Evolutionary conservation across 92 coral and sea anemone genomes (phyloP), one percentile per base, ranked within the genome.

Genomic region (Anthopleura xanthogrammica): DNA sequence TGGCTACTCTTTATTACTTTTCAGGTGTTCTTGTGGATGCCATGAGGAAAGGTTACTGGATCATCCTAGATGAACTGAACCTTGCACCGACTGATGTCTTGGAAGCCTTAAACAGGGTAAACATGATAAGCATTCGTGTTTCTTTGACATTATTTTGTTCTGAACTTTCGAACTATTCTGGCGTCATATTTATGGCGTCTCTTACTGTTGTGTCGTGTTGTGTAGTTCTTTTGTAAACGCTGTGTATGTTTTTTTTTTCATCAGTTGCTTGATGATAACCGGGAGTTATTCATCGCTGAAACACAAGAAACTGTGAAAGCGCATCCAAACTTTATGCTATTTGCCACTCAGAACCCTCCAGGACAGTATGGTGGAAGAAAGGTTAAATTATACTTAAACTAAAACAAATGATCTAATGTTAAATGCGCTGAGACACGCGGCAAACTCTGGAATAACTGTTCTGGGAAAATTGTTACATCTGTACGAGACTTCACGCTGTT

Each of bases 311-410:
- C 97, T 1, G 93, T 97, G 68, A 87, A 81, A 82, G 99, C 99
- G 1, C 98, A 97, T 81, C 93, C 94, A 62, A 92, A 92, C 92
- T 97, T 97, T 82, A 97, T 97, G 99, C 74, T 97, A 72, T 97
- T 92, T 91, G 98, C 99, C 20, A 97, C 99, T 17, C 99, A 97
- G 78, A 97, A 97, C 54, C 99, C 99, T 22, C 99, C 99, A 39
- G 99, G 99, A 60, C 98, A 94, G 78, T 97, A 97, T 86, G 99
- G 99, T 5, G 99, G 99, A 41, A 84, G 99, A 83, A 97, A 97
- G 99, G 99, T 97, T 13, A 9, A 55, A 48, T 13, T 16, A 12
- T 16, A 39, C 36, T 7, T 16, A 20, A 29, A 1, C 1, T 16
- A 20, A 29, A 1, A 29, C 36, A 29, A 29, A 29, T 29, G 0